phyloP scores from a whole-genome alignment of 2,113 vertebrate species.

The Aphyosemion australe region DNA sequence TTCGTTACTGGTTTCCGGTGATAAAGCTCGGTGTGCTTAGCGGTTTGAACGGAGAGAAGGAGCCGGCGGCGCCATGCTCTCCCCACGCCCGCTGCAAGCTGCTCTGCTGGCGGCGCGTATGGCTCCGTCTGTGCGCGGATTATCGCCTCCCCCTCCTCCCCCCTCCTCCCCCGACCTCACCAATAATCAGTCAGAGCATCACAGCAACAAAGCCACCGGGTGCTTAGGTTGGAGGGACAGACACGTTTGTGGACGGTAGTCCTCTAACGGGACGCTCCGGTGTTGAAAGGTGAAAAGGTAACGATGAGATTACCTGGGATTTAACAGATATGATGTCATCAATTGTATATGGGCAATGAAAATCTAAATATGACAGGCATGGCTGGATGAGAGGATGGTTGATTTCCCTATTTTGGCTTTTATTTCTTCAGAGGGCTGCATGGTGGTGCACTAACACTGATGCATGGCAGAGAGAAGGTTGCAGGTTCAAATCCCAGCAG shows the following conservation, averaged over 20 bases:
- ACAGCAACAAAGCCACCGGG: conserved; percentile 70
- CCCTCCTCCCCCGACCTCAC: conserved; percentile 75
- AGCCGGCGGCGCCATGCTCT: conserved; percentile 57
- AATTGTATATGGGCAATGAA: too few species aligned
- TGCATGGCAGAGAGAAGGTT: too few species aligned
- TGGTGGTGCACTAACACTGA: too few species aligned
- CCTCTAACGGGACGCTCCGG: too few species aligned
- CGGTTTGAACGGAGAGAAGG: background rate
- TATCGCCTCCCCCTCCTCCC: conserved; percentile 85
- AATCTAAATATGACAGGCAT: too few species aligned
- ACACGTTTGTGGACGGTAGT: conserved; percentile 55
- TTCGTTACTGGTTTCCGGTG: background rate
- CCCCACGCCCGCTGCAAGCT: conserved; percentile 72
- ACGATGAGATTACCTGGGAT: too few species aligned
- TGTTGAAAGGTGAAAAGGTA: too few species aligned
- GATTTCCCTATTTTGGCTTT: too few species aligned
- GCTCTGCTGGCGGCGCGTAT: conserved; percentile 82
- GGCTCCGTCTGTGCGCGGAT: conserved; percentile 90
- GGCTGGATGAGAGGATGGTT: too few species aligned
- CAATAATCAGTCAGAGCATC: conserved; percentile 90
- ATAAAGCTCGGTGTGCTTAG: background rate
- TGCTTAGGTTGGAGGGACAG: conserved; percentile 65
- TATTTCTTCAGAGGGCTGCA: too few species aligned
- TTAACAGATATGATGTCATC: too few species aligned
- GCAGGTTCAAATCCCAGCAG: too few species aligned